phyloP scores from a whole-genome alignment of 2,888 invertebrate species.

The Torymus aiolomorphi region DNA sequence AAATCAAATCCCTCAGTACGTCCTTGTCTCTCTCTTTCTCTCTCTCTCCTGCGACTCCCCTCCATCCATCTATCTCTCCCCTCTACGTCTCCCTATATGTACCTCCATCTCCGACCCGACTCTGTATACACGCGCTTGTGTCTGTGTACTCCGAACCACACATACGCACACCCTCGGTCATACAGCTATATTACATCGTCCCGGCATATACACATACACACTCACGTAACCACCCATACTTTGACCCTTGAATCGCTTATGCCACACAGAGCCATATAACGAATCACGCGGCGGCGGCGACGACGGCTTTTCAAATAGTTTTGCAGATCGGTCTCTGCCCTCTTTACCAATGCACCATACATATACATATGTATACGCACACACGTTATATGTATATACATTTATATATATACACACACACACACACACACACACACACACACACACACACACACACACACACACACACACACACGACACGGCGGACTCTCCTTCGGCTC shows the following conservation, averaged over 20 bases:
- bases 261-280: too few species aligned
- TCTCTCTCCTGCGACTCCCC: slow-evolving; percentile 15
- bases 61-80: slow-evolving; percentile 7
- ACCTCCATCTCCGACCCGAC: slow-evolving; percentile 8
- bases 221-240: too few species aligned
- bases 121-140: not conserved
- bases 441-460: too few species aligned
- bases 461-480: too few species aligned
- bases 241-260: too few species aligned
- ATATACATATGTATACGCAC: too few species aligned
- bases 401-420: slow-evolving; percentile 12
- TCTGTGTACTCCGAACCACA: not conserved
- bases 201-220: not conserved
- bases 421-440: too few species aligned
- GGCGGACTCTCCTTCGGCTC: not conserved
- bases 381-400: not conserved
- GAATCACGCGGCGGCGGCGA: not conserved
- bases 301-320: slow-evolving; percentile 35
- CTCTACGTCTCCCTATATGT: not conserved
- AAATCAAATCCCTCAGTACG: slow-evolving; percentile 45
- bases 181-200: too few species aligned
- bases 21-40: slow-evolving; percentile 32
- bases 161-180: not conserved
- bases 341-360: not conserved
- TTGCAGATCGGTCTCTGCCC: slow-evolving; percentile 21